Base-by-base conservation (phyloP, 2,113 vertebrate genomes). In the Gavialis gangeticus region DNA sequence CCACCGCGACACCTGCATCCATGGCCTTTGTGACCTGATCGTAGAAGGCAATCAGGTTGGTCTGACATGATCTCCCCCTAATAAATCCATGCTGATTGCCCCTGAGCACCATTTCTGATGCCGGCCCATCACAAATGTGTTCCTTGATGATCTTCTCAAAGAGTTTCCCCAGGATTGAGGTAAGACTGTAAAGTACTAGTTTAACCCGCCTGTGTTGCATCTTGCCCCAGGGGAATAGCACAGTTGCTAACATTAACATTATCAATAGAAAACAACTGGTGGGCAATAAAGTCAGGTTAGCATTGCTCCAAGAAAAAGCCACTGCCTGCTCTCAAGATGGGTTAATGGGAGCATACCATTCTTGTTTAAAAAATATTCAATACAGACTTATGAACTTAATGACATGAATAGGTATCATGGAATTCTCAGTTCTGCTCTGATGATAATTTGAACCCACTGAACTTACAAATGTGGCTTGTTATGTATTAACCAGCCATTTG, bases 401-500 rank as follows among this genome's bases (percentile, higher is more conserved):
- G 10, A 73, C 37, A 27, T 56, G 28, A 67, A 46, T 6, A n/a
- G 2, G 13, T 55, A 87, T 46, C 22, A 75, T 17, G 1, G 30
- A 67, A 67, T 87, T 88, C 28, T 71, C 30, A 30, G 81, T 90
- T 92, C 62, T 27, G 25, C 71, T 93, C 78, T 69, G 81, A 62
- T 59, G 79, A 67, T 76, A 93, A 88, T 82, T 82, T 11, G 12
- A 86, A 88, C 71, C 17, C 34, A 62, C 73, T 84, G 80, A 88
- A 89, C 90, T 87, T 95, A 93, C 59, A 79, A 77, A 89, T 91
- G 63, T 14, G 24, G n/a, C 81, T 87, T 77, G 94, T 95, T 96
- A 96, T 28, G 84, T 77, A 96, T 97, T 97, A 97, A 97, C 96
- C 73, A 89, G 92, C 73, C 92, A 93, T 90, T 75, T 95, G 91